Evolutionary conservation across 1,140 invertebrate genomes (phyloP), one percentile per base, ranked within the genome.

Genomic region (Drosophila paulistorum): DNA sequence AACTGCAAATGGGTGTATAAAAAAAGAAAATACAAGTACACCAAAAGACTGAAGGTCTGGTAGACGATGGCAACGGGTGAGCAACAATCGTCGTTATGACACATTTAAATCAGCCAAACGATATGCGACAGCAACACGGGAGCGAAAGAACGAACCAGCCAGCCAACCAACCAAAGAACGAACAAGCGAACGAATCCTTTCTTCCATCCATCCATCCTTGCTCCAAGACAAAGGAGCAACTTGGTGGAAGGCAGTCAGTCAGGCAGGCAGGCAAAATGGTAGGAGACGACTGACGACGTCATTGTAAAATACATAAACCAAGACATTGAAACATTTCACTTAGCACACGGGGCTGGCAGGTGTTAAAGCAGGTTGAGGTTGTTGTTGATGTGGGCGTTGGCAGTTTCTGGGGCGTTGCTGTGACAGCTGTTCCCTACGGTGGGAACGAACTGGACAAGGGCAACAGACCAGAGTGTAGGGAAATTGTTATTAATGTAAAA

Each of bases 41-140:
- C 30, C 30, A 30, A 30, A 30, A 5, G 30, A 30, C 30, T 30
- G 13, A 35, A 17, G 57, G 68, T 9, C 2, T 37, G 23, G 54
- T 66, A 77, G 76, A 68, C 79, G 57, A 77, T 72, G 75, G 74
- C 75, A 78, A 78, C 75, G 75, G 45, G 76, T 66, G 68, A 68
- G 75, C 76, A 89, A 79, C 76, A 89, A 79, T 89, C 71, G 74
- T 89, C 84, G 83, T 83, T 89, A 89, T 87, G 84, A 89, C 84
- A 87, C 84, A 87, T 87, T 87, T 87, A 87, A 87, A 87, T 87
- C 84, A 89, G 84, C 72, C 84, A 89, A 87, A 87, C 84, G 83
- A 87, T 89, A 89, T 87, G 84, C 83, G 83, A 87, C 83, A 79
- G 73, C 65, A 61, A 39, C 39, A 51, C 71, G 64, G 35, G 67